A percentile compares a stretch with the other conserved stretches of the same genome.
phyloP scores from a whole-genome alignment of 2,797 vertebrate species.

The Chiloscyllium punctatum region DNA sequence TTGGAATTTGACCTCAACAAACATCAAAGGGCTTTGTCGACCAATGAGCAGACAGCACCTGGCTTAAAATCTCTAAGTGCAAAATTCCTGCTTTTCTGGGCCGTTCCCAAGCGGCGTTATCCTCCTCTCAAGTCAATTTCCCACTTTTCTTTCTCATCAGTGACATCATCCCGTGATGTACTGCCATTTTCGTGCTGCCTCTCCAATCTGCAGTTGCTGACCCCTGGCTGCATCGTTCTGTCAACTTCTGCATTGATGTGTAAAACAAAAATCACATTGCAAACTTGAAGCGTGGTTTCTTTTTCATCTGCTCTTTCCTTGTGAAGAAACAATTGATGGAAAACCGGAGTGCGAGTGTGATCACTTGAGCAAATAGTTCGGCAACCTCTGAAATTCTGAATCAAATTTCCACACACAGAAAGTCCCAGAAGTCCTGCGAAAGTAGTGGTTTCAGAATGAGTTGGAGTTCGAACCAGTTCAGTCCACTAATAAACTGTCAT shows the following conservation, averaged over 20 bases:
- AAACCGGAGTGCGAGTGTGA: not conserved
- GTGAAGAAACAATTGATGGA: not conserved
- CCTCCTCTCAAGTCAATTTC: not conserved
- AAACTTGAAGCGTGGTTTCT: not conserved
- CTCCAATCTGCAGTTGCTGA: not conserved
- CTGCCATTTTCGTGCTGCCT: not conserved
- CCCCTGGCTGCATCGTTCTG: not conserved
- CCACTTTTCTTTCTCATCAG: not conserved
- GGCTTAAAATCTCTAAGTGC: not conserved
- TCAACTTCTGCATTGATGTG: not conserved
- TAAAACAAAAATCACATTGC: not conserved
- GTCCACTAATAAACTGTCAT: not conserved
- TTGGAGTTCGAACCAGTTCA: not conserved
- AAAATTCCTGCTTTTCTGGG: not conserved
- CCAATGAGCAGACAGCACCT: not conserved
- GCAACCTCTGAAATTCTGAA: not conserved
- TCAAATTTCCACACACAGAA: not conserved
- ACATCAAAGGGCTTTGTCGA: not conserved
- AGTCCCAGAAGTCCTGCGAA: not conserved
- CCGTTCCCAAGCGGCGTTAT: not conserved
- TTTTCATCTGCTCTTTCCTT: too few relatives aligned
- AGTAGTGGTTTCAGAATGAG: not conserved
- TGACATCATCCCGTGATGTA: not conserved
- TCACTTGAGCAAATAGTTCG: not conserved
- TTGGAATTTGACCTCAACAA: not conserved